Evolutionary conservation across 2,888 invertebrate genomes (phyloP).

Genomic region (Pegoplata infirma): DNA sequence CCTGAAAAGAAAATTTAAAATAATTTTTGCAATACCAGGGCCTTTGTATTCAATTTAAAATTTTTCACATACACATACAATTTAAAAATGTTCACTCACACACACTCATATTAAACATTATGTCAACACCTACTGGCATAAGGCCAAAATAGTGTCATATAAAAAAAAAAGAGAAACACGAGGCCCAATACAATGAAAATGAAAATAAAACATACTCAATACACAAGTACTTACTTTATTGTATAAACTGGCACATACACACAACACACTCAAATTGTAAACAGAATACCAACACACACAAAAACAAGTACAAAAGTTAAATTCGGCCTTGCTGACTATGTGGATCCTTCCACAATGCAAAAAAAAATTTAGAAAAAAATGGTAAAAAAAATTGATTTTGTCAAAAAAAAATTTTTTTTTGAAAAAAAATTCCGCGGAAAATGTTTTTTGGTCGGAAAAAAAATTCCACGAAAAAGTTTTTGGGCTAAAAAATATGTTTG

Average conservation of each 20-base stretch:
- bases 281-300: neutral
- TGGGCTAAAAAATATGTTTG: no score
- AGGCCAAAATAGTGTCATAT: conserved; percentile 62
- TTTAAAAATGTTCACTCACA: no score
- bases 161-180: conserved; percentile 26
- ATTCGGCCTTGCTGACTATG: no score
- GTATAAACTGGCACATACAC: neutral
- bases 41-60: conserved; percentile 44
- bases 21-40: conserved; percentile 39
- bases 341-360: no score
- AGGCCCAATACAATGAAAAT: conserved; percentile 22
- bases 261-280: neutral
- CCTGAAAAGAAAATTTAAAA: conserved; percentile 34
- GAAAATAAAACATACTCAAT: neutral
- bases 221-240: neutral
- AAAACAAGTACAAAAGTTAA: no score
- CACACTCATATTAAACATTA: conserved; percentile 37
- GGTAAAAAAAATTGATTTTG: no score
- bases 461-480: no score
- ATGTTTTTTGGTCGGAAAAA: no score
- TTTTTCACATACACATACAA: conserved; percentile 10
- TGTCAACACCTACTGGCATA: conserved; percentile 63
- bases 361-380: no score
- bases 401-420: no score
- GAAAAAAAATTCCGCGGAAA: no score